Evolutionary conservation across 35 echinoderm and acorn worm genomes (phyloP), one percentile per base, ranked within the genome.

Genomic region (Eucidaris tribuloides): DNA sequence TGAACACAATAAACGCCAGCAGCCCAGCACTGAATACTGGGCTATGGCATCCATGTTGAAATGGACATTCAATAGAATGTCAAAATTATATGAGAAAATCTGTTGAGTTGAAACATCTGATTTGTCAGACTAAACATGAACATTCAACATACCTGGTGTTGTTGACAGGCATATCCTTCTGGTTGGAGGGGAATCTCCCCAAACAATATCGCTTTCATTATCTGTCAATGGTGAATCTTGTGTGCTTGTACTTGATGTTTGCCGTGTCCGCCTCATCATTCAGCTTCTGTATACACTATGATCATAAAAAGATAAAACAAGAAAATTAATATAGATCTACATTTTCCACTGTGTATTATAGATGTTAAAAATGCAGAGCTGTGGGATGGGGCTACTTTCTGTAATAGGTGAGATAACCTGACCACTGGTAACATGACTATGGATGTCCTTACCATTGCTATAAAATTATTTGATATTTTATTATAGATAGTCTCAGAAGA

Each of bases 131-230:
- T n/a, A n/a, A n/a, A n/a, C n/a, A n/a, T n/a, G n/a, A n/a, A n/a
- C n/a, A n/a, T n/a, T n/a, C n/a, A 41, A 74, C 68, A 2, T 74
- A 74, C 68, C 68, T 74, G 68, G 68, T n/a, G 68, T 74, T 35
- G 68, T 74, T 5, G 68, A 44, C 2, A 74, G 68, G n/a, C 68
- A 74, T 6, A 74, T 44, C 41, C 68, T 27, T 36, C 68, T 43
- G 68, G 68, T n/a, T n/a, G 68, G 68, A 41, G 68, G 68, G 68
- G 68, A 74, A 74, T 74, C 68, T 40, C 68, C 68, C 68, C 68
- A 74, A 22, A 74, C 24, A 40, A 74, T 74, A 40, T 74, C 68
- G 24, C 68, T 6, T 40, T 74, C 68, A 74, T 74, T 74, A 40
- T 74, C 68, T 42, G 68, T 74, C 68, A 74, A 33, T 14, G 68